Conservation (phyloP, 2,888 invertebrate species). For the Onthophagus sagittarius region DNA sequence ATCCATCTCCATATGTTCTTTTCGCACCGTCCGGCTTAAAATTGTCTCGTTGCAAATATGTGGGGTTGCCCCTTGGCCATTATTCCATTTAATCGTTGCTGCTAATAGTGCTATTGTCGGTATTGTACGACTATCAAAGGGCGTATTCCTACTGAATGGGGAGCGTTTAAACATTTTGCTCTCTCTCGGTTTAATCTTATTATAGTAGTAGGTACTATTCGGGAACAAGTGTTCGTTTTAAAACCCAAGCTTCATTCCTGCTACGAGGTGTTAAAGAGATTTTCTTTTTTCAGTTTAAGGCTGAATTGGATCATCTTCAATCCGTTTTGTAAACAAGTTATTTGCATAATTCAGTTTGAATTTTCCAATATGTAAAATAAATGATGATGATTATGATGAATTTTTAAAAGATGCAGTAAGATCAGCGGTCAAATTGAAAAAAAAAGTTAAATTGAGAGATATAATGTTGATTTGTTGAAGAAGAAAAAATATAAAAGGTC, state of each 20-base stretch:
- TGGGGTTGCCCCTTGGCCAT: conserved; percentile 25
- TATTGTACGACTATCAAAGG: conserved; percentile 26
- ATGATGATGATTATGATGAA: too few relatives aligned
- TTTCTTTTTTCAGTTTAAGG: not conserved
- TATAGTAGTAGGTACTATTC: not conserved
- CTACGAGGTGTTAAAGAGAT: not conserved
- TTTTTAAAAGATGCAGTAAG: too few relatives aligned
- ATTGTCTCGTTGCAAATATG: not conserved
- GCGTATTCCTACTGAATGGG: conserved; percentile 1
- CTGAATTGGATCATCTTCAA: not conserved
- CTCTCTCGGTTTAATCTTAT: conserved; percentile 1
- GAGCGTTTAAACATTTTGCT: conserved; percentile 9
- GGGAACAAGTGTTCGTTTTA: conserved; percentile 1
- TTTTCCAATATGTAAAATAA: not conserved
- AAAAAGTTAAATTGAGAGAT: too few relatives aligned
- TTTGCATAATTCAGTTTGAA: not conserved
- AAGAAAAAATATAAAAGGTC: too few relatives aligned
- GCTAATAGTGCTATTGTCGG: conserved; percentile 34
- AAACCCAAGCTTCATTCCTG: not conserved
- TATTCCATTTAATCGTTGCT: conserved; percentile 31
- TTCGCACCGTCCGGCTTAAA: not conserved
- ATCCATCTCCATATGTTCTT: not conserved
- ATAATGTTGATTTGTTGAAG: too few relatives aligned
- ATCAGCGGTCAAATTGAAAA: too few relatives aligned
- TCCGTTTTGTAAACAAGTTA: not conserved